Base-by-base conservation (phyloP, 30 jellyfish, hydroid and myxozoan genomes). In the Aurelia sp. region DNA sequence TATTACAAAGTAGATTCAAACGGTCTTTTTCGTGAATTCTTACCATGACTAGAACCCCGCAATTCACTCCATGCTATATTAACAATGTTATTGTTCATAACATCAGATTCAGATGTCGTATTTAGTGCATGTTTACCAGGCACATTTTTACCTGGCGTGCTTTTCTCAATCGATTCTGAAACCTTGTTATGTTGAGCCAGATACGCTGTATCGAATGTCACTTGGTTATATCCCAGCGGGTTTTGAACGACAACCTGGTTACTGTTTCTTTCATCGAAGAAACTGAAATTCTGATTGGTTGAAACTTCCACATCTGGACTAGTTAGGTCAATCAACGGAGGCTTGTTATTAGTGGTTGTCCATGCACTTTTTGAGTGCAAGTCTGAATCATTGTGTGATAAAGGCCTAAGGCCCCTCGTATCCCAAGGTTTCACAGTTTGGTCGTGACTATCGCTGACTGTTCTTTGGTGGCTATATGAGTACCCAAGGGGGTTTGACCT, bases 11-110 rank as follows among this genome's bases (percentile, higher is more conserved):
- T 30, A 69, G 20, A 22, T 13, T 33, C 60, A 40, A 69, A 21
- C 3, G 89, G 89, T 50, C 89, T 81, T 31, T 78, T 78, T 63
- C 89, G 58, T 21, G 89, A 6, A 18, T 51, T 69, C 18, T 78
- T 65, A 8, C 79, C 79, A 4, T 13, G 61, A 55, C 61, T 20
- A 30, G 69, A 59, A 59, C 33, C 71, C 2, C 89, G 80, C 79
- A 65, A 58, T 20, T 70, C 89, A 20, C 79, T 65, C 71, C 65
- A n/a, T n/a, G 69, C 89, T 23, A 78, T 51, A 65, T 78, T 70
- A 15, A 78, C 23, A 13, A 78, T 20, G 27, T 78, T 78, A 31
- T 78, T 78, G 51, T 78, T 78, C 89, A 78, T 35, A 15, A 50
- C 80, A 23, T 78, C 89, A 13, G 79, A 16, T 40, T 78, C 89